Evolutionary conservation across 1,140 invertebrate genomes (phyloP), one percentile per base, ranked within the genome.

Genomic region (Medauroidea extradentata): DNA sequence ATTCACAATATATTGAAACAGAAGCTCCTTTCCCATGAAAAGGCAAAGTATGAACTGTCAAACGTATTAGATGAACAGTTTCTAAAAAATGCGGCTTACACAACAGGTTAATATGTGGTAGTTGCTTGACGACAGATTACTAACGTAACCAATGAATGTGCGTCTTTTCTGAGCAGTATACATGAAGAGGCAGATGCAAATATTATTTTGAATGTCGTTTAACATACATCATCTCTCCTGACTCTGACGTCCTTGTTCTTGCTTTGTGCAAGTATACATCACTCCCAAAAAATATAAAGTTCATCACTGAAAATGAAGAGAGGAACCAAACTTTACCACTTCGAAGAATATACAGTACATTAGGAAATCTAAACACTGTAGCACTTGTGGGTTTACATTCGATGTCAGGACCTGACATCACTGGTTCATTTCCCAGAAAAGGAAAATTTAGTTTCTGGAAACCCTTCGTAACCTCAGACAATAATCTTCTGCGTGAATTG

Each of bases 131-230:
- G 24, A 42, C 52, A 53, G 34, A 41, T 34, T 53, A 21, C 52
- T 34, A 27, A 41, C 13, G 24, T 11, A 41, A 53, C 52, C 11
- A 7, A 39, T 7, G 14, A 41, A 19, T 14, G 38, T 11, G 52
- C 24, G 2, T 9, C 21, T 11, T 53, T 19, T 7, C 52, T 53
- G 9, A 53, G 52, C 38, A 53, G 13, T 39, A n/a, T 7, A 42
- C 52, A 27, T 53, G 24, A 29, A 53, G 52, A 53, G 34, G 52
- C 52, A 27, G 52, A 53, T 34, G 38, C 52, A 53, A 27, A 53
- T 11, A 53, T 53, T 14, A 53, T 53, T 53, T 8, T 53, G 21
- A 3, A 53, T 29, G 52, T 21, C 25, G 19, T 53, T 14, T 11
- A 24, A 27, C 23, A 53, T 1, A 53, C 38, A 53, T 29, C 25